A percentile compares a stretch with the other conserved stretches of the same genome.
Evolutionary conservation across 1,140 invertebrate genomes (phyloP).

Genomic region (Bicyclus anynana): DNA sequence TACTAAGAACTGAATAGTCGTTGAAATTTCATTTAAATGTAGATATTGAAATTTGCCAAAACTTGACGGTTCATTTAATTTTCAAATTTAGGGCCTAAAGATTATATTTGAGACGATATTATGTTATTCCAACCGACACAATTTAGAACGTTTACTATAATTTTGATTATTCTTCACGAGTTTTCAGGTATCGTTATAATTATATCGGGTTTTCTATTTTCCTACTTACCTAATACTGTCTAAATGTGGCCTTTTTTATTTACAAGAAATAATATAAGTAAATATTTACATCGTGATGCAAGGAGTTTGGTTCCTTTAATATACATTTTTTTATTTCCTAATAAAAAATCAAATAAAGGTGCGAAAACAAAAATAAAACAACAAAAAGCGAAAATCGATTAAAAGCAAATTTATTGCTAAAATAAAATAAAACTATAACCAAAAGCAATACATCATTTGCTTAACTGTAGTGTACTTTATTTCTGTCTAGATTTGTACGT

Average conservation of each 20-base stretch:
- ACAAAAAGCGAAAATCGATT: constrained; percentile 67
- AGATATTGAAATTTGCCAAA: constrained; percentile 19
- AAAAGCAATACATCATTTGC: constrained; percentile 66
- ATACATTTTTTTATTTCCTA: constrained; percentile 51
- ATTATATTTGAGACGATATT: constrained; percentile 7
- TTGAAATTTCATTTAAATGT: constrained; percentile 19
- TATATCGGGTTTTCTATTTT: constrained; percentile 17
- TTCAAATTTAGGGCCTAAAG: constrained; percentile 23
- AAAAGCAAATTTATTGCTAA: constrained; percentile 79
- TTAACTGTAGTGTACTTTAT: constrained; percentile 46
- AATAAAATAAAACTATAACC: constrained; percentile 74
- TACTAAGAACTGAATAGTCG: constrained; percentile 52
- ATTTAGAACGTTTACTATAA: constrained; percentile 43
- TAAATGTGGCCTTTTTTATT: constrained; percentile 52
- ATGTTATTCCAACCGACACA: constrained; percentile 28
- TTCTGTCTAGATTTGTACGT: constrained; percentile 61
- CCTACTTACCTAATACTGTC: constrained; percentile 48
- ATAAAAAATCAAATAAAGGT: constrained; percentile 44
- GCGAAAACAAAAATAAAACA: constrained; percentile 64
- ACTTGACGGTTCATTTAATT: constrained; percentile 24
- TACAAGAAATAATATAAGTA: constrained; percentile 36
- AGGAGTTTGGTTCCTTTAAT: constrained; percentile 77
- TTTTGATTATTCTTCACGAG: constrained; percentile 51
- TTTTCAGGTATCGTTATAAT: constrained; percentile 24
- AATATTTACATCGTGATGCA: constrained; percentile 69